Evolutionary conservation across 2,888 invertebrate genomes (phyloP), one percentile per base, ranked within the genome.

Genomic region (Acrocera orbiculus): DNA sequence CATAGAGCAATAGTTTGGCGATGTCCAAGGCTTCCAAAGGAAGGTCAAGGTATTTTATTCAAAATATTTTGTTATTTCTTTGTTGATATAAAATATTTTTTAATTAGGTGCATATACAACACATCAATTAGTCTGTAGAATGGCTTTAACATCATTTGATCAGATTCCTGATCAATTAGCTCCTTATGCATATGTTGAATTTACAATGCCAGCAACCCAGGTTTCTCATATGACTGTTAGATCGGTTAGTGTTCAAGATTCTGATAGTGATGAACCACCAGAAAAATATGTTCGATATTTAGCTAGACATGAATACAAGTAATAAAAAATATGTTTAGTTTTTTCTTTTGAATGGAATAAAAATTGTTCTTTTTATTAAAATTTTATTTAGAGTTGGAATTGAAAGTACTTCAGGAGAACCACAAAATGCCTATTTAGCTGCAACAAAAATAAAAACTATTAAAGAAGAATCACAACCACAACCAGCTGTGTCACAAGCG

Each of bases 281-380:
- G 98, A 98, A 66, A 96, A 96, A 65, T 96, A 92, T 64, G 95
- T 96, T 37, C 71, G 92, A 46, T 93, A 96, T 64, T 69, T 93
- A 46, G 92, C 95, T 34, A 71, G 93, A 40, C 95, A 95, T 64
- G 90, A 92, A 62, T 93, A 93, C 66, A 76, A 70, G 83, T 83
- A 54, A 23, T 4, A 22, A 6, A 6, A 22, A 10, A 4, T 4
- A 22, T 22, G 8, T 22, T 8, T 6, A 22, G 8, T 22, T 10
- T 10, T 6, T 4, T 3, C 10, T 10, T n/a, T 5, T 22, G 10
- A 22, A 22, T 10, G 22, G 19, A 19, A 6, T 19, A 8, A 8
- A 10, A 16, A 15, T 25, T 26, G 4, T 3, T 13, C n/a, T 13
- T 13, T 24, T 11, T 15, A 10, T 16, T 15, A 31, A 35, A 17